These are phyloP conservation scores for Xyrauchen texanus DNA, from an alignment of 2,113 vertebrate species.

Conservation along the genomic window DNA sequence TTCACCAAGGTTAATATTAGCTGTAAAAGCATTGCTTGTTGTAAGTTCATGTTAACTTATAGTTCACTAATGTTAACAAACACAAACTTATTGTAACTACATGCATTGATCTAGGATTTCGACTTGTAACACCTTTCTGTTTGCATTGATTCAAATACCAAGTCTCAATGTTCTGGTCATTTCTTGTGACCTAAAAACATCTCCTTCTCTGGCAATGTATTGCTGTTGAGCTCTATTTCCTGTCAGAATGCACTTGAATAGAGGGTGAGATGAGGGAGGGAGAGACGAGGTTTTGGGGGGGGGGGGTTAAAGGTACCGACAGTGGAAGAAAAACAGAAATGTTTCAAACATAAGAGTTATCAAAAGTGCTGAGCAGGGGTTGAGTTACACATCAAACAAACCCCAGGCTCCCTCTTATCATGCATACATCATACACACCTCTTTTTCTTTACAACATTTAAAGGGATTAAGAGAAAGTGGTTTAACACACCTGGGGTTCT, in stretches of 20 bases:
- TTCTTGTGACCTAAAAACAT: slow-evolving; percentile 61
- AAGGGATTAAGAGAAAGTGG: no score
- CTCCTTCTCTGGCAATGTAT: slow-evolving; percentile 57
- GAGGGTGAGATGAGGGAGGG: slow-evolving; percentile 35
- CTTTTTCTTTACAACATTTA: no score
- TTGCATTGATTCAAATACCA: neutral
- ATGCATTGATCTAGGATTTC: neutral
- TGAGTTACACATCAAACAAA: slow-evolving; percentile 55
- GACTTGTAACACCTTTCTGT: neutral
- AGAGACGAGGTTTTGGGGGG: neutral
- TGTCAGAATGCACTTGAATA: slow-evolving; percentile 52
- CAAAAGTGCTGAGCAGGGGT: slow-evolving; percentile 53
- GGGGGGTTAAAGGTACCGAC: slow-evolving; percentile 22
- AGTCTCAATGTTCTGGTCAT: slow-evolving; percentile 17
- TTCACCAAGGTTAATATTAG: no score
- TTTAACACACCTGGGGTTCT: no score
- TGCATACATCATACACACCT: slow-evolving; percentile 13
- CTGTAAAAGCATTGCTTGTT: no score
- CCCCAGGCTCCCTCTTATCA: slow-evolving; percentile 47
- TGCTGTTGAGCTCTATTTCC: slow-evolving; percentile 55
- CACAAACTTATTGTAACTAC: no score
- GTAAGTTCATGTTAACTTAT: no score
- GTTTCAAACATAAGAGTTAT: slow-evolving; percentile 50
- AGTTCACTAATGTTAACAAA: no score
- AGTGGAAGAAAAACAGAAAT: slow-evolving; percentile 37